Evolutionary conservation across 1,140 invertebrate species (phyloP).

Genomic region (Zeugodacus cucurbitae): DNA sequence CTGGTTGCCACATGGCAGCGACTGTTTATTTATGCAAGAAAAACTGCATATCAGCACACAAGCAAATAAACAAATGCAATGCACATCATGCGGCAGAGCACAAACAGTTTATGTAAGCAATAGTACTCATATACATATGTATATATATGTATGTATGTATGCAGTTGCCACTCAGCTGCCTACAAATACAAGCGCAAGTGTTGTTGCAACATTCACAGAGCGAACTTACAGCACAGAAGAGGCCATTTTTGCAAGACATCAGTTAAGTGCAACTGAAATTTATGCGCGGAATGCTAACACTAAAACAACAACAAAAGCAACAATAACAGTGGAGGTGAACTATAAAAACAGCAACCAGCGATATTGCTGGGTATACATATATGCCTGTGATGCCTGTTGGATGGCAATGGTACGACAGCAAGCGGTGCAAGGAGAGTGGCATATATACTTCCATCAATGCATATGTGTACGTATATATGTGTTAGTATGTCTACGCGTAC

Average conservation of each 20-base stretch:
- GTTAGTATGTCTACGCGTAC: neutral
- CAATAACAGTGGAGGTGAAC: neutral
- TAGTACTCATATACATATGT: neutral
- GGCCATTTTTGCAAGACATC: conserved; percentile 49
- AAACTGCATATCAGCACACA: neutral
- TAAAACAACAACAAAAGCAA: neutral
- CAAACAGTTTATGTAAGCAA: neutral
- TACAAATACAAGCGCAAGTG: neutral
- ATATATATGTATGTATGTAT: neutral
- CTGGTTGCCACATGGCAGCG: neutral
- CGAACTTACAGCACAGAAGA: neutral
- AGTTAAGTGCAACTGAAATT: conserved; percentile 62
- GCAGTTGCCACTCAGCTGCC: neutral
- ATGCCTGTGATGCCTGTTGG: neutral
- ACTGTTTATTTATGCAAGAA: conserved; percentile 19
- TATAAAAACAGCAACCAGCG: neutral
- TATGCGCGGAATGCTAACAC: conserved; percentile 61
- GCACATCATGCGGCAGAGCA: neutral
- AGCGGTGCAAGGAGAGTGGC: neutral
- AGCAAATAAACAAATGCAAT: neutral
- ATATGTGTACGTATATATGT: neutral
- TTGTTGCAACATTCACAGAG: neutral
- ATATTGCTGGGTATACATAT: neutral
- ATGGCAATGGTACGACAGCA: neutral
- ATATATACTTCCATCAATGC: neutral